These are phyloP conservation scores for Furcifer pardalis DNA, from an alignment of 2,797 vertebrate genomes.

Conservation along the genomic window DNA sequence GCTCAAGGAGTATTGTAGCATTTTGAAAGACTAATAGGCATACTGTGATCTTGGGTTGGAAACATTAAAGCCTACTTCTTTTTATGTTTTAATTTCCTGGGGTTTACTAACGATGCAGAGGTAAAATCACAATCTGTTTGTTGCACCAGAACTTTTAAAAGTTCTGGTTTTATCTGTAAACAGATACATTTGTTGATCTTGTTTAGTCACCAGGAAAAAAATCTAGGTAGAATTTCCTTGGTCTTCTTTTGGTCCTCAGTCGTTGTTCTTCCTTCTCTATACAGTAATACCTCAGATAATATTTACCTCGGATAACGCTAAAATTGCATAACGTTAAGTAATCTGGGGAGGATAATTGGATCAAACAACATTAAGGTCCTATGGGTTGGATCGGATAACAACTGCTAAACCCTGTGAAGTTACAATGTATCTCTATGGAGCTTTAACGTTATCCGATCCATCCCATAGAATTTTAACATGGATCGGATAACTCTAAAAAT, in stretches of 20 bases:
- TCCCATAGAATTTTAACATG: too few relatives aligned
- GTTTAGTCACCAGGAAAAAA: not conserved
- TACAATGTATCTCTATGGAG: too few relatives aligned
- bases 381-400: too few relatives aligned
- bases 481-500: too few relatives aligned
- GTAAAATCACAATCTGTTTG: not conserved
- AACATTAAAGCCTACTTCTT: not conserved
- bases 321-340: too few relatives aligned
- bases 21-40: not conserved
- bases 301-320: too few relatives aligned
- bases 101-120: not conserved
- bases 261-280: not conserved
- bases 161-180: not conserved
- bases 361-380: too few relatives aligned
- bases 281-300: too few relatives aligned
- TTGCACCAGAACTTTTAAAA: not conserved
- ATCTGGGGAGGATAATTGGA: too few relatives aligned
- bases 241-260: not conserved
- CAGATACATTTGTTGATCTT: not conserved
- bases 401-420: too few relatives aligned
- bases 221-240: not conserved
- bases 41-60: not conserved
- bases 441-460: too few relatives aligned
- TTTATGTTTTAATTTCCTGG: not conserved
- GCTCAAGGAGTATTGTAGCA: not conserved